Evolutionary conservation across 2,888 invertebrate species (phyloP).

Genomic region (Phymatocera aterrima): DNA sequence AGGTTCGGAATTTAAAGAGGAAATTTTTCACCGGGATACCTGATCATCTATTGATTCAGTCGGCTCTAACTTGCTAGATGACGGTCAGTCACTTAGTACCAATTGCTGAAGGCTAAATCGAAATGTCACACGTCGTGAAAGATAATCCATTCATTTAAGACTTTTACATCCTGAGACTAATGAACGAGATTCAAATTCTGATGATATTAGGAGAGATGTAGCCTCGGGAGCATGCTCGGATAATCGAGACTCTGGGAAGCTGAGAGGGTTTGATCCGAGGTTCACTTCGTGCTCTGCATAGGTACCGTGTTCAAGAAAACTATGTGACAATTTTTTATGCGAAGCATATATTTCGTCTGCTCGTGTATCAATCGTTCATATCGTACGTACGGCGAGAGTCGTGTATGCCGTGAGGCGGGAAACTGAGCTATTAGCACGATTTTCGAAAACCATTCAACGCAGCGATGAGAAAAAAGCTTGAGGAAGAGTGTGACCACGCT

Average conservation of each 20-base stretch:
- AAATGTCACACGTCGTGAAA: background rate
- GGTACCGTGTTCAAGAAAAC: too few relatives aligned
- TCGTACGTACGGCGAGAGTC: too few relatives aligned
- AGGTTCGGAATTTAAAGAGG: background rate
- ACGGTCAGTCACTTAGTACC: too few relatives aligned
- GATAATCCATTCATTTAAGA: background rate
- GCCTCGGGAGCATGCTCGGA: background rate
- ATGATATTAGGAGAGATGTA: background rate
- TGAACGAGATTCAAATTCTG: background rate
- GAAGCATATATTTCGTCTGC: background rate
- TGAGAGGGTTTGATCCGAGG: background rate
- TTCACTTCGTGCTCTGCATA: slow-evolving; percentile 2
- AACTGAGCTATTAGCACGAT: too few relatives aligned
- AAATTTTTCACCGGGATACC: background rate
- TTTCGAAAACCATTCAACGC: too few relatives aligned
- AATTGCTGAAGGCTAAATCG: background rate
- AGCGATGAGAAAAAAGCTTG: too few relatives aligned
- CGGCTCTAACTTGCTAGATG: background rate
- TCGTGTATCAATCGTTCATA: too few relatives aligned
- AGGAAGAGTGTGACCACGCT: too few relatives aligned
- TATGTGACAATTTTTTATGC: background rate
- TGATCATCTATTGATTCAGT: background rate
- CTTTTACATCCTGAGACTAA: background rate
- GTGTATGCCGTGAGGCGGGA: too few relatives aligned
- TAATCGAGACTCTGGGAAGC: background rate